Base-by-base conservation (phyloP, 2,113 vertebrate species). In the Peromyscus polionotus region DNA sequence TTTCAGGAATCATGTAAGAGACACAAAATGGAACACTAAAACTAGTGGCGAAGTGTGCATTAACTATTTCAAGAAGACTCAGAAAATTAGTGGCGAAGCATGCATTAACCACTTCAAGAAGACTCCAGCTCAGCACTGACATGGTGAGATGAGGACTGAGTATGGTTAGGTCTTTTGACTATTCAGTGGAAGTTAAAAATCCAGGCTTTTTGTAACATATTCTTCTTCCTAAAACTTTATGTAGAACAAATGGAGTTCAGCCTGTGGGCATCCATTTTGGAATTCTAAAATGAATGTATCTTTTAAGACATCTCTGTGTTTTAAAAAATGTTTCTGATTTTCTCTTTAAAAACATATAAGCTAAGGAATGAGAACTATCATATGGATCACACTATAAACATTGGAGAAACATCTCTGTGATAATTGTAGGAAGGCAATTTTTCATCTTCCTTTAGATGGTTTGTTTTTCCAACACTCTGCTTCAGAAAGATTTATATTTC, bases 401-500 rank as follows among this genome's bases (percentile, higher is more conserved):
- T 17, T 90, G 79, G 33, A 39, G 70, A 95, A 91, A 70, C 19
- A 67, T 59, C 28, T 85, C 28, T 93, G 80, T 83, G 24, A n/a
- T 90, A 93, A 24, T 84, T 68, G 16, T 70, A 92, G 31, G 12
- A 36, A 90, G 63, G 70, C 7, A 91, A 63, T 84, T 83, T 98
- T 93, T 85, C 88, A 51, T 93, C 70, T 98, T 96, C 9, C 45
- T 76, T 83, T 81, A 51, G 0, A 33, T 92, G 77, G 59, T 93
- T 65, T 94, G 11, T 85, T 90, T 95, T 95, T 84, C 20, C 72
- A 96, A 57, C 63, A 88, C 87, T 72, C 76, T 94, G 93, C 91
- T 92, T 75, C 96, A 94, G 96, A 97, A 96, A 96, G 87, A 92
- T 81, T 84, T 84, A 81, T 83, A 61, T 97, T 97, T 96, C 70